Base-by-base conservation (phyloP, 2,797 vertebrate genomes). In the Sebastes taczanowskii region DNA sequence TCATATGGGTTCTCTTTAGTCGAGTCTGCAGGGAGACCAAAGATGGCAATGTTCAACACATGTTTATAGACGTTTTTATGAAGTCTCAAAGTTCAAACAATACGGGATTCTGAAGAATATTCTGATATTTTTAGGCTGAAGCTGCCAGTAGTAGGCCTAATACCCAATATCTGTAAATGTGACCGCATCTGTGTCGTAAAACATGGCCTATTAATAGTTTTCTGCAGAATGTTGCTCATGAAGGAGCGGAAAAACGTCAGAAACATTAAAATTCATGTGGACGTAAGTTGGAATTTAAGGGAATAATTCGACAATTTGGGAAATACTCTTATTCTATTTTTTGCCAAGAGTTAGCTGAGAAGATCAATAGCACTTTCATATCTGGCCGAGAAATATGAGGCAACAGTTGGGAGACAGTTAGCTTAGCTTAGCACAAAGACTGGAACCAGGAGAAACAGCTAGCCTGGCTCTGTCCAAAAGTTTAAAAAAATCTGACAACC, bases 1-100 rank as follows among this genome's bases (percentile, higher is more conserved):
- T 99, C 98, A 7, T 99, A 99, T 2, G 97, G 97, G 80, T 98
- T 98, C 85, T 99, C 98, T 85, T 97, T 97, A 8, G 92, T 90
- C 7, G 95, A 86, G 77, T 95, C 94, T 94, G 83, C 14, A 83
- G 35, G 34, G 60, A 73, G 20, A 80, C 13, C 70, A 68, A 81
- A 68, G 49, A 76, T 27, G 71, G 71, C 27, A 66, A 69, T n/a
- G 2, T 53, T 64, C 6, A 71, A n/a, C 8, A 64, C 34, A 60
- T 20, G 58, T 58, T 71, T 52, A 23, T 35, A 7, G 2, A 18
- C 1, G 6, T 60, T 69, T 42, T 70, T 49, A 9, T 18, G 2
- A 27, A 27, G 11, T 46, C 4, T 20, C 14, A 32, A 6, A 5
- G 16, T n/a, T 68, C 56, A 42, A 66, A 59, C 6, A 13, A 11